Percentiles rank a stretch among this genome's conserved stretches.
Evolutionary conservation across 2,797 vertebrate genomes (phyloP).

Genomic region (Crax fasciolata): DNA sequence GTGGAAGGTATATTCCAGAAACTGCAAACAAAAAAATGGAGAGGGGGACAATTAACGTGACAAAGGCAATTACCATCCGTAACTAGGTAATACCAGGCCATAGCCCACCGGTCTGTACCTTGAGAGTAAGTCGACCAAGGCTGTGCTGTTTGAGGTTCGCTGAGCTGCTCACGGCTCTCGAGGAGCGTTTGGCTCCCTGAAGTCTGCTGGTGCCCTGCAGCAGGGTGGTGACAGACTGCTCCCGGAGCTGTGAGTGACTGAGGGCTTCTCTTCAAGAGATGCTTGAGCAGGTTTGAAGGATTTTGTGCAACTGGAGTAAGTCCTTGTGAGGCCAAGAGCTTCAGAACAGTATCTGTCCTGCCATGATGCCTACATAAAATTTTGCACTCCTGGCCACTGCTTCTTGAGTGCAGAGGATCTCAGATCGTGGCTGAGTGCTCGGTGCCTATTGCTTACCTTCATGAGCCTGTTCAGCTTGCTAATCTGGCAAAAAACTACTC

Average conservation of each 20-base stretch:
- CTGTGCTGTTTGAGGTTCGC: neutral
- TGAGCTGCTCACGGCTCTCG: neutral
- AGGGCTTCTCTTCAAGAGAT: neutral
- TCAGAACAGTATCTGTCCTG: neutral
- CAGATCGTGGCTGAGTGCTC: neutral
- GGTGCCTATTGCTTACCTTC: neutral
- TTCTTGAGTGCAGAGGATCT: neutral
- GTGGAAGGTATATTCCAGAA: neutral
- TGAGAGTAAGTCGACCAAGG: neutral
- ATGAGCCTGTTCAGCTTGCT: neutral
- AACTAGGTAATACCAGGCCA: neutral
- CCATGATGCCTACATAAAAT: neutral
- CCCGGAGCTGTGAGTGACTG: neutral
- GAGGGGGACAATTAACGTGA: too few relatives aligned
- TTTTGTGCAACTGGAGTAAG: neutral
- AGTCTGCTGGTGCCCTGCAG: too few relatives aligned
- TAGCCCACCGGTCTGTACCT: neutral
- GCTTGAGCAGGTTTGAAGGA: neutral
- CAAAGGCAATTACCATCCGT: neutral
- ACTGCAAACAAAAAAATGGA: fast-evolving
- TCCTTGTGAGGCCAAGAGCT: neutral
- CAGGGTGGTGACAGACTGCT: neutral
- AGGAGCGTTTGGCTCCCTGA: neutral
- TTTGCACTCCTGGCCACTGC: neutral
- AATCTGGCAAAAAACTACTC: fast-evolving